Percentiles rank a stretch among this genome's conserved stretches.
phyloP scores from a whole-genome alignment of 2,888 invertebrate species.

The Xylota sylvarum region DNA sequence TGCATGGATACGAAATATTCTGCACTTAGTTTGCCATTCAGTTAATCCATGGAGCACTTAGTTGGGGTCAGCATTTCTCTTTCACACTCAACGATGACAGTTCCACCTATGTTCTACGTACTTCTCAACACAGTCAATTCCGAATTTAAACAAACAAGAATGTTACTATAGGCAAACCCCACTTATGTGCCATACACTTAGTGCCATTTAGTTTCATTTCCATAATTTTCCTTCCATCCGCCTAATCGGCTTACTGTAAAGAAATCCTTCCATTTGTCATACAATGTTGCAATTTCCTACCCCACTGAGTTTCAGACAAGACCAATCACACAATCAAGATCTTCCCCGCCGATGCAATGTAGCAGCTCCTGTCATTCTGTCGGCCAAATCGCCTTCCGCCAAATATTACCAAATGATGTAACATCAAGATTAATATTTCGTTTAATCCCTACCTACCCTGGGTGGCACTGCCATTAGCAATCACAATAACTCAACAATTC shows the following conservation, averaged over 20 bases:
- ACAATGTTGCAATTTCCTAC: conserved; percentile 4
- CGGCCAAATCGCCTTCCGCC: conserved; percentile 55
- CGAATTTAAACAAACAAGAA: too few species aligned
- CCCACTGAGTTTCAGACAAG: not conserved
- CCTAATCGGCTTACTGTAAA: conserved; percentile 10
- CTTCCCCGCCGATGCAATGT: conserved; percentile 32
- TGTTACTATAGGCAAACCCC: too few species aligned
- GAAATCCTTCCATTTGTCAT: not conserved
- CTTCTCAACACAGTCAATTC: too few species aligned
- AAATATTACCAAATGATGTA: conserved; percentile 68
- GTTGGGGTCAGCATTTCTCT: too few species aligned
- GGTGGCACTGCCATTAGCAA: conserved; percentile 73
- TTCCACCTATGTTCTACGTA: too few species aligned
- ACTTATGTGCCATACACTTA: too few species aligned
- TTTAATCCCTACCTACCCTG: conserved; percentile 56
- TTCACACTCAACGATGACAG: too few species aligned
- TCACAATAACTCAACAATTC: conserved; percentile 72
- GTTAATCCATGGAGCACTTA: too few species aligned
- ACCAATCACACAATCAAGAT: conserved; percentile 27
- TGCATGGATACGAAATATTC: too few species aligned
- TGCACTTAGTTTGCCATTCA: too few species aligned
- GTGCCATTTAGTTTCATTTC: too few species aligned
- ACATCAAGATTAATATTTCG: conserved; percentile 64
- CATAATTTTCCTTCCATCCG: not conserved
- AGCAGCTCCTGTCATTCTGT: conserved; percentile 50